phyloP scores from a whole-genome alignment of 2,888 invertebrate genomes.

The Lutraria lutraria region DNA sequence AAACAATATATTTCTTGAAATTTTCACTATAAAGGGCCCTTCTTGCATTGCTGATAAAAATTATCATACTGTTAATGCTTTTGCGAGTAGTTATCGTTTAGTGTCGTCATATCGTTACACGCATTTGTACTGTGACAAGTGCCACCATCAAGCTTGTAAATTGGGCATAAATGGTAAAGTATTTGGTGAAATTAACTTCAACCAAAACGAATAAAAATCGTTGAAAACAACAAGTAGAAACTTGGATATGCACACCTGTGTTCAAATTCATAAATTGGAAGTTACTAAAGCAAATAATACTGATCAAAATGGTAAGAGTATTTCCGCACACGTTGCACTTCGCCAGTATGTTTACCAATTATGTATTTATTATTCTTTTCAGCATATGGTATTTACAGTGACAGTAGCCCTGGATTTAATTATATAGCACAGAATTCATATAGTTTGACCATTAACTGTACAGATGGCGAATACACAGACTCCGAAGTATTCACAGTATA shows the following conservation, averaged over 20 bases:
- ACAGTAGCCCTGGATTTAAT: conserved; percentile 39
- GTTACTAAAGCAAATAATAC: neutral
- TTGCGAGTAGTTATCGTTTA: no score
- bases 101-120: no score
- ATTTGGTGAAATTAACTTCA: no score
- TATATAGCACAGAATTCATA: conserved; percentile 39
- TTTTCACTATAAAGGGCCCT: no score
- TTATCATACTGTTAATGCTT: no score
- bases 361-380: neutral
- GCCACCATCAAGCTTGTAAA: no score
- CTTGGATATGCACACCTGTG: neutral
- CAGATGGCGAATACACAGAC: conserved; percentile 40
- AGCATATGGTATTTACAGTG: conserved; percentile 53
- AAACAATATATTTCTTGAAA: no score
- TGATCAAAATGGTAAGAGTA: neutral
- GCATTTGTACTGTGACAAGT: no score
- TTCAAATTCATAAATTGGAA: neutral
- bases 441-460: conserved; percentile 40
- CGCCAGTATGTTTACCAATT: neutral
- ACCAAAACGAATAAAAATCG: no score
- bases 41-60: no score
- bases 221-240: no score
- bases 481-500: conserved; percentile 40
- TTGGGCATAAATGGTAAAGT: no score
- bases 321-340: neutral